Evolutionary conservation across 2,888 invertebrate species (phyloP).

Genomic region (Coelogynopora nodosa): DNA sequence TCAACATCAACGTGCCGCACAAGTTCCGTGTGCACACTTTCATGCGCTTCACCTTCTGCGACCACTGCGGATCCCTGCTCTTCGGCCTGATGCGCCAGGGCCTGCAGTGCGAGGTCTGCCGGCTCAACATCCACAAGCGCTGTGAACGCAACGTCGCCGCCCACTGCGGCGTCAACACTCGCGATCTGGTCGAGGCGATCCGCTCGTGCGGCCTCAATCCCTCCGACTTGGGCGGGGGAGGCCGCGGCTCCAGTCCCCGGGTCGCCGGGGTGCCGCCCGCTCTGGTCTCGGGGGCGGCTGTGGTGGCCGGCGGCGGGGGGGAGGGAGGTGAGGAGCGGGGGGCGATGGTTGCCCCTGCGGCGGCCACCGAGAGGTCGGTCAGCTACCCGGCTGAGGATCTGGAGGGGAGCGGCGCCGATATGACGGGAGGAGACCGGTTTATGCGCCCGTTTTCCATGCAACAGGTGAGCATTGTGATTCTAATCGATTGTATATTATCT

Average conservation of each 20-base stretch:
- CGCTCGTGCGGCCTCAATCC: slow-evolving; percentile 41
- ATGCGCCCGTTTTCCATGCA: neutral
- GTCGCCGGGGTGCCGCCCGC: neutral
- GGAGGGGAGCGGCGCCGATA: neutral
- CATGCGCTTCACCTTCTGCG: slow-evolving; percentile 96
- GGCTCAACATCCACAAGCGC: slow-evolving; percentile 94
- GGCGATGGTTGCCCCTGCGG: neutral
- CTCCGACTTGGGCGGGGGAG: slow-evolving; percentile 33
- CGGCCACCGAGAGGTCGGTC: neutral
- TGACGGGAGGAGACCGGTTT: neutral
- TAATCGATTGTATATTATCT: too few species aligned
- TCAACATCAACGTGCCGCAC: slow-evolving; percentile 97
- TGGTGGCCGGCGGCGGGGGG: neutral
- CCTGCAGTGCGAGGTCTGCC: slow-evolving; percentile 91
- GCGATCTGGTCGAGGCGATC: slow-evolving; percentile 40
- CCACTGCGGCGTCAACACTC: slow-evolving; percentile 90
- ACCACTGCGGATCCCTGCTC: slow-evolving; percentile 94
- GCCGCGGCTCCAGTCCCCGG: neutral
- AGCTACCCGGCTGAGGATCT: neutral
- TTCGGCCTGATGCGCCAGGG: slow-evolving; percentile 94
- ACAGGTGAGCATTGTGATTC: too few species aligned
- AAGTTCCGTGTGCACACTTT: slow-evolving; percentile 85
- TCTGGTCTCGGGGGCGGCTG: neutral
- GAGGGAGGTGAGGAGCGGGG: neutral
- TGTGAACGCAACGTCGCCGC: slow-evolving; percentile 99